Percentiles rank a stretch among this genome's conserved stretches.
phyloP scores from a whole-genome alignment of 2,888 invertebrate genomes.

The Dione juno region DNA sequence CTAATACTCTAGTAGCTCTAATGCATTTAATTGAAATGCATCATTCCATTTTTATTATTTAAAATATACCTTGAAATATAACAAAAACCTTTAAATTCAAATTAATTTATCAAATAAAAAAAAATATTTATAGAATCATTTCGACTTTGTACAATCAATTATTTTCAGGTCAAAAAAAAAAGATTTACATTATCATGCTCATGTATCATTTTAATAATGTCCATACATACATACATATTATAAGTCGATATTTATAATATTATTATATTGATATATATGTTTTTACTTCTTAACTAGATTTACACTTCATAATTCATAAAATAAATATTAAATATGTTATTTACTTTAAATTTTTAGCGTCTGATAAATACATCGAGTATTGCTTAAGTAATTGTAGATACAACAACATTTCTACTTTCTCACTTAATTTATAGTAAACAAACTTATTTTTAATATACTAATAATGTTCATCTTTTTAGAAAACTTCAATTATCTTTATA shows the following conservation, averaged over 20 bases:
- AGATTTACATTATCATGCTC: no score
- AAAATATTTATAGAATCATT: no score
- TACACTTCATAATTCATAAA: neutral
- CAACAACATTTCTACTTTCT: neutral
- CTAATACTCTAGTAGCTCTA: neutral
- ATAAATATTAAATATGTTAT: neutral
- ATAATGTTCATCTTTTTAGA: neutral
- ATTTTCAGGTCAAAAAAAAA: no score
- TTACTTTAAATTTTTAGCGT: neutral
- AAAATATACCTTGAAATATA: no score
- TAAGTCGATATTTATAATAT: no score
- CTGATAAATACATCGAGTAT: neutral
- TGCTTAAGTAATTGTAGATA: neutral
- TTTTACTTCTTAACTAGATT: neutral
- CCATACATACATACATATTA: no score
- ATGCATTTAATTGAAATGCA: neutral
- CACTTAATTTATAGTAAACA: neutral
- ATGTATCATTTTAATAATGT: no score
- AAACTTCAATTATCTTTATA: neutral
- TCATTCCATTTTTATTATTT: neutral
- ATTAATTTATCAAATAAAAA: no score
- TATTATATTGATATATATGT: no score
- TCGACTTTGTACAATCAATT: no score
- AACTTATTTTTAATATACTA: neutral
- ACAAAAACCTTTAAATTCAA: no score